These are phyloP conservation scores for Willowsia nigromaculata DNA, from an alignment of 2,888 invertebrate genomes.

Conservation along the genomic window DNA sequence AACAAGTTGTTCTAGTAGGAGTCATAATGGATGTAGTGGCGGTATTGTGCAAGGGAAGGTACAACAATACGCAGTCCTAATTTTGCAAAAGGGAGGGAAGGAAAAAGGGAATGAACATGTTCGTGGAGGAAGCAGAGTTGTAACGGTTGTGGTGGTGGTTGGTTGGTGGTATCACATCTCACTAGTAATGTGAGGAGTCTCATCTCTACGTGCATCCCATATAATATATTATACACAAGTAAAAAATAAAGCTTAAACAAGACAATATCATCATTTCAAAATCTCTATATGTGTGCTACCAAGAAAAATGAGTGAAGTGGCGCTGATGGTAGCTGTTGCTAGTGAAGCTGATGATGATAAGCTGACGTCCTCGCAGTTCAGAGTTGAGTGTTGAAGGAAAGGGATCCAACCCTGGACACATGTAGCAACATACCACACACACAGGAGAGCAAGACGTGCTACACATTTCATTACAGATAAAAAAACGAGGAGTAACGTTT, in stretches of 20 bases:
- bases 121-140: neutral
- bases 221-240: no score
- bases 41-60: neutral
- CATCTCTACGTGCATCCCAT: neutral
- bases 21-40: neutral
- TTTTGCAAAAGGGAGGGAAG: neutral
- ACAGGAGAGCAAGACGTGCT: slow-evolving; percentile 9
- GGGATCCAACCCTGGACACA: slow-evolving; percentile 4
- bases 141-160: neutral
- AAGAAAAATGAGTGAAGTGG: neutral
- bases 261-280: neutral
- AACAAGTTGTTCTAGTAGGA: no score
- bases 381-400: neutral
- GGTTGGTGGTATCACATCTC: neutral
- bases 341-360: slow-evolving; percentile 22
- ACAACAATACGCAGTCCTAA: slow-evolving; percentile 4
- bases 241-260: neutral
- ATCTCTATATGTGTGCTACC: neutral
- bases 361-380: neutral
- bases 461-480: neutral
- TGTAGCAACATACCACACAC: neutral
- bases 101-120: neutral
- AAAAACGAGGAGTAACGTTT: neutral
- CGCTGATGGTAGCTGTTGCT: neutral
- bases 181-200: neutral